Conservation (phyloP, 2,888 invertebrate species). For the Aspidiotus destructor region DNA sequence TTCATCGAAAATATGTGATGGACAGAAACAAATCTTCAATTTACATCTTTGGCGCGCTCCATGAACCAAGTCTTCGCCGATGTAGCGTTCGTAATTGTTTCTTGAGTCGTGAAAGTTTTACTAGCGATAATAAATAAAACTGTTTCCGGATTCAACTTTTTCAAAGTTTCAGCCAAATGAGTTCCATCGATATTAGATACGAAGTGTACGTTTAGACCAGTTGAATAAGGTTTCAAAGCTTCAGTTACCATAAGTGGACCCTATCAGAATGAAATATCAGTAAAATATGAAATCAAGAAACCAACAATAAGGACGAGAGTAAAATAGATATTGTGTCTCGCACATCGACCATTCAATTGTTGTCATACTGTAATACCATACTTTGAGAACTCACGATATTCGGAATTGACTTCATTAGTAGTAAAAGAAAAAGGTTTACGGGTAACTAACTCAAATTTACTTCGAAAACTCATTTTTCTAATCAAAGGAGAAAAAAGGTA, state of each 20-base stretch:
- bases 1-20: slow-evolving; percentile 5
- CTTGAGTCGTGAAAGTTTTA: slow-evolving; percentile 98
- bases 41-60: slow-evolving; percentile 72
- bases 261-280: slow-evolving; percentile 45
- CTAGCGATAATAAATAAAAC: slow-evolving; percentile 97
- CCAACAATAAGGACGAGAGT: too few species aligned
- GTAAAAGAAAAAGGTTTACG: too few species aligned
- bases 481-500: too few species aligned
- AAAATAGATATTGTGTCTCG: too few species aligned
- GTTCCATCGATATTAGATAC: slow-evolving; percentile 99
- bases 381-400: too few species aligned
- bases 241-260: slow-evolving; percentile 99
- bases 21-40: slow-evolving; percentile 38
- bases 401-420: too few species aligned
- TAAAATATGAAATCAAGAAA: background rate
- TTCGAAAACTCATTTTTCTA: too few species aligned
- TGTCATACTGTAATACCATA: too few species aligned
- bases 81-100: slow-evolving; percentile 97
- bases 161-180: slow-evolving; percentile 87
- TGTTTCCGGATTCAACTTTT: slow-evolving; percentile 81
- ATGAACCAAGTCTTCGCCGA: slow-evolving; percentile 97
- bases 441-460: too few species aligned
- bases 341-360: too few species aligned
- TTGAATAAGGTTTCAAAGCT: slow-evolving; percentile 81
- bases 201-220: slow-evolving; percentile 83